A percentile compares a stretch with the other conserved stretches of the same genome.
phyloP scores from a whole-genome alignment of 2,888 invertebrate species.

The Cylloceria caligata region DNA sequence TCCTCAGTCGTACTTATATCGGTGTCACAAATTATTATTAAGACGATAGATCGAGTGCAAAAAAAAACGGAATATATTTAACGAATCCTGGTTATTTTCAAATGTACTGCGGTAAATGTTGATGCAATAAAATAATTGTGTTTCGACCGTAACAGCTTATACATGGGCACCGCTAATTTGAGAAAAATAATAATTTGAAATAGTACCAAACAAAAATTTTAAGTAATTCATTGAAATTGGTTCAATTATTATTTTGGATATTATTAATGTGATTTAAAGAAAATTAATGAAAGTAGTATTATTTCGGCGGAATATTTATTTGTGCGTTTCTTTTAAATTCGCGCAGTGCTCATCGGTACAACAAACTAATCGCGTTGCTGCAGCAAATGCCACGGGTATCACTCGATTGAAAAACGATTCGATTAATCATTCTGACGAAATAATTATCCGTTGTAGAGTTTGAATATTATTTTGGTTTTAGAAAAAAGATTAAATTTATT shows the following conservation, averaged over 20 bases:
- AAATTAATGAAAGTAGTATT: background rate
- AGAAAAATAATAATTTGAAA: background rate
- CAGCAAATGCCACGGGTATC: background rate
- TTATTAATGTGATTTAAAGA: background rate
- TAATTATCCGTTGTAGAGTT: background rate
- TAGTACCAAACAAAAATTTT: too few relatives aligned
- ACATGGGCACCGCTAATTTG: background rate
- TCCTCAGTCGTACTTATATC: slow-evolving; percentile 52
- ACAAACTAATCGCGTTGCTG: slow-evolving; percentile 8
- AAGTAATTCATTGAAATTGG: too few relatives aligned
- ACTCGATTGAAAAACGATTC: slow-evolving; percentile 2
- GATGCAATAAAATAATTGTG: slow-evolving; percentile 1
- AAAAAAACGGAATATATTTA: slow-evolving; percentile 17
- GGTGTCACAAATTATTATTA: slow-evolving; percentile 48
- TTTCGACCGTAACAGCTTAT: background rate
- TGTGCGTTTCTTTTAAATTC: background rate
- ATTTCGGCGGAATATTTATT: background rate
- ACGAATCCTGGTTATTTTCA: slow-evolving; percentile 2
- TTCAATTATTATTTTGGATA: too few relatives aligned
- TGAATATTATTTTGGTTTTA: background rate
- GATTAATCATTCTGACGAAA: background rate
- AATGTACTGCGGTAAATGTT: background rate
- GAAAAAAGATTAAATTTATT: background rate
- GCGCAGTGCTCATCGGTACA: background rate
- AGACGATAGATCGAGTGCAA: slow-evolving; percentile 11